Conservation (phyloP, 2,888 invertebrate species). For the Neoitamus cyanurus region DNA sequence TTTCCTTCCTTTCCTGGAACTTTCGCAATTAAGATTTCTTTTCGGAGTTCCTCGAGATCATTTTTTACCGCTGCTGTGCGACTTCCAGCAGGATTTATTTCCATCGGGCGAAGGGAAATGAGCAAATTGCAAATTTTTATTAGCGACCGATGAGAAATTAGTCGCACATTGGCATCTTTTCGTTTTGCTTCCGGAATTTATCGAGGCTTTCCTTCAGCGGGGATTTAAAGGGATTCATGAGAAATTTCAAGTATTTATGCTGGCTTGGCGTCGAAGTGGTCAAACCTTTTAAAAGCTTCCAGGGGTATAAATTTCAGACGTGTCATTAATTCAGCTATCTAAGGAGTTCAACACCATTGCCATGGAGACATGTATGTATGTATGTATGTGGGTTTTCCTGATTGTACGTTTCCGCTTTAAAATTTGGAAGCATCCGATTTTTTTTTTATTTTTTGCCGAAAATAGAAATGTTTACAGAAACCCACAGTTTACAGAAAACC, state of each 20-base stretch:
- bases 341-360: too few species aligned
- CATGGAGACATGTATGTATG: too few species aligned
- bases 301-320: neutral
- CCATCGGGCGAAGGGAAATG: neutral
- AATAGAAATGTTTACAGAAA: too few species aligned
- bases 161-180: conserved; percentile 5
- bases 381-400: too few species aligned
- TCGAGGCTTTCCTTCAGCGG: neutral
- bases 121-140: neutral
- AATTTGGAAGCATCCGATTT: too few species aligned
- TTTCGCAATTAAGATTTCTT: conserved; percentile 29
- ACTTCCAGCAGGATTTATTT: neutral
- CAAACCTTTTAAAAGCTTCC: neutral
- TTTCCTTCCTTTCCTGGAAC: neutral
- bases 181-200: neutral
- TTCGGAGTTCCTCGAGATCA: neutral
- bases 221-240: neutral
- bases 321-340: neutral
- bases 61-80: conserved; percentile 2
- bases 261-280: neutral
- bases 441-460: too few species aligned
- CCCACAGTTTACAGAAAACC: too few species aligned
- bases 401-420: too few species aligned
- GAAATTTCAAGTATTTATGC: neutral
- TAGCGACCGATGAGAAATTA: conserved; percentile 1